A percentile compares a stretch with the other conserved stretches of the same genome.
Evolutionary conservation across 2,113 vertebrate genomes (phyloP).

Genomic region (Orthonyx spaldingii): DNA sequence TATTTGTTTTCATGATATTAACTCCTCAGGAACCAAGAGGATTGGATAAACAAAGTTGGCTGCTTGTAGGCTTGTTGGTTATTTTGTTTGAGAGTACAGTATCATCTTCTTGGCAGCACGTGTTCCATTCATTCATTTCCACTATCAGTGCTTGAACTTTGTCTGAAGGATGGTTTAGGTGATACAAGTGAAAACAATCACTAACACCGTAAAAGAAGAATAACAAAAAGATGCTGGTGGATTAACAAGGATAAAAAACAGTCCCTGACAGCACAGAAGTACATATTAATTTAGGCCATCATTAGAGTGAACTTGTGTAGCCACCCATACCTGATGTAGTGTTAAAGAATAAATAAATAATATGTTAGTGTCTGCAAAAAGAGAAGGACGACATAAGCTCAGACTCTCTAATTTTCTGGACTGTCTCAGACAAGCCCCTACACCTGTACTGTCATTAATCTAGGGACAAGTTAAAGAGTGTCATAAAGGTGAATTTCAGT

Average conservation of each 20-base stretch:
- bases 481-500: background rate
- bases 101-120: accelerated
- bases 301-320: background rate
- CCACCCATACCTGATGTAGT: background rate
- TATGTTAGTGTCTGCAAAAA: background rate
- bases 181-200: background rate
- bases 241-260: background rate
- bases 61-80: background rate
- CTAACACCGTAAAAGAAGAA: background rate
- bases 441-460: background rate
- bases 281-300: background rate
- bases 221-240: background rate
- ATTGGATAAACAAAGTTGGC: background rate
- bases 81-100: background rate
- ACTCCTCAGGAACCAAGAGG: background rate
- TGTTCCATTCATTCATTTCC: background rate
- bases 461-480: background rate
- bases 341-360: background rate
- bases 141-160: background rate
- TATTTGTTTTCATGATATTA: background rate
- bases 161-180: background rate
- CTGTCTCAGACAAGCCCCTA: background rate
- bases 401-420: background rate
- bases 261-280: background rate
- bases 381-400: background rate